Percentiles rank a stretch among this genome's conserved stretches.
Conservation (phyloP, 1,140 invertebrate genomes). For the Aphis craccivora region DNA sequence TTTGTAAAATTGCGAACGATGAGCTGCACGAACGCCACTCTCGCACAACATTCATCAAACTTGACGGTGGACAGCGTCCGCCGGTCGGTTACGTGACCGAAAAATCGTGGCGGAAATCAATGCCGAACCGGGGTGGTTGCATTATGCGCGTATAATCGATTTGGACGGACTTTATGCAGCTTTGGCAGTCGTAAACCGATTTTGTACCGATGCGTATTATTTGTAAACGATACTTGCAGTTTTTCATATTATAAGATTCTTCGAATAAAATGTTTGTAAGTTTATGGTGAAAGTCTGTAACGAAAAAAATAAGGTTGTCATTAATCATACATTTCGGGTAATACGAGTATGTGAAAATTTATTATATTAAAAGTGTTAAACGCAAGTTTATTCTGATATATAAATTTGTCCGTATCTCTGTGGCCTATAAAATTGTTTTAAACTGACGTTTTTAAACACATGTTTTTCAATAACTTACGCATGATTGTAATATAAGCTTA, state of each 20-base stretch:
- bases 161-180: neutral
- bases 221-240: neutral
- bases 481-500: too few species aligned
- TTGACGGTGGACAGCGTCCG: neutral
- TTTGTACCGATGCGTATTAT: too few species aligned
- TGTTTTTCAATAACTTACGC: neutral
- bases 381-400: neutral
- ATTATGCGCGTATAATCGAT: neutral
- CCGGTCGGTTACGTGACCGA: neutral
- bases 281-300: too few species aligned
- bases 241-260: neutral
- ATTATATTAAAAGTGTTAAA: too few species aligned
- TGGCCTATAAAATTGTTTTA: neutral
- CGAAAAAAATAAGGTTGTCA: too few species aligned
- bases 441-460: neutral
- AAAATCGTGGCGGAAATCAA: neutral
- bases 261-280: too few species aligned
- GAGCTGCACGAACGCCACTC: neutral
- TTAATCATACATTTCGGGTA: too few species aligned
- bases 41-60: constrained; percentile 35
- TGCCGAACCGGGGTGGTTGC: neutral
- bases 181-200: neutral
- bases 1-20: constrained; percentile 17
- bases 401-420: neutral
- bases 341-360: too few species aligned